These are phyloP conservation scores for Hyperopisus bebe DNA, from an alignment of 2,113 vertebrate genomes.

Conservation along the genomic window DNA sequence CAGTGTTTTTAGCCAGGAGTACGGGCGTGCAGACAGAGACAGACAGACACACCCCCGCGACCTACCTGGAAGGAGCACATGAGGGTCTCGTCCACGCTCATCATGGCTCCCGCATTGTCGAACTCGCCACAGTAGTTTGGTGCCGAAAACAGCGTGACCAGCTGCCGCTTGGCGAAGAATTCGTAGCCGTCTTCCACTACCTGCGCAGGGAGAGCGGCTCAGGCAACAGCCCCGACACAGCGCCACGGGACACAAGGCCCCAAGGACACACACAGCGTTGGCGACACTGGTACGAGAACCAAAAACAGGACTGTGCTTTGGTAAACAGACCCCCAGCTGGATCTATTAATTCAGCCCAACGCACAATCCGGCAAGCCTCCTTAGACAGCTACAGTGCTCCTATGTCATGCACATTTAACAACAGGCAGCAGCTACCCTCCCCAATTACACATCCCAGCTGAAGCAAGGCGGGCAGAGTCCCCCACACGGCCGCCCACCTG, in stretches of 20 bases:
- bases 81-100: constrained; percentile 71
- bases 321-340: background rate
- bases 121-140: constrained; percentile 75
- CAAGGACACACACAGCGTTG: no score
- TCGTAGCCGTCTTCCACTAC: constrained; percentile 71
- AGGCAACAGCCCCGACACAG: background rate
- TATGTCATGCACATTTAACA: background rate
- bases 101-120: constrained; percentile 71
- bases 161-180: constrained; percentile 68
- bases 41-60: background rate
- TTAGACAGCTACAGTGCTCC: background rate
- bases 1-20: background rate
- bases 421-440: background rate
- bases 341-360: background rate
- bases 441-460: background rate
- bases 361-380: background rate
- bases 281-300: background rate
- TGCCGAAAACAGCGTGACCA: constrained; percentile 67
- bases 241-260: background rate
- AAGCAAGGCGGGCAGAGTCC: background rate
- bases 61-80: constrained; percentile 72
- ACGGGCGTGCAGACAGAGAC: background rate
- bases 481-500: constrained; percentile 48
- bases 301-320: background rate
- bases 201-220: constrained; percentile 33